Base-by-base conservation (phyloP, 2,797 vertebrate genomes). In the Macroramphosus scolopax region DNA sequence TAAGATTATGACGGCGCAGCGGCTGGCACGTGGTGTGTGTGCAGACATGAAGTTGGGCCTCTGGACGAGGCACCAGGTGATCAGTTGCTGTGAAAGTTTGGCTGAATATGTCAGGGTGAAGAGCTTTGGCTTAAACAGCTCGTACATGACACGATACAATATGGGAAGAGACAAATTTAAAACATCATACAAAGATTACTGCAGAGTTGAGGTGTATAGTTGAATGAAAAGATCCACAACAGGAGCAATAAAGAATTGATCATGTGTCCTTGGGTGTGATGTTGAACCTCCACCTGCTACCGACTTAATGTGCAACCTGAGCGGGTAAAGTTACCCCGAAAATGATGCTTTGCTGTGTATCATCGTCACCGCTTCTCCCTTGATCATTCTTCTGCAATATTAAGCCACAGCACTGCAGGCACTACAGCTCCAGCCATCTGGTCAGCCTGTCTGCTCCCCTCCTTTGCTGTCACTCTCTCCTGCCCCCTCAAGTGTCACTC, bases 391-490 rank as follows among this genome's bases (percentile, higher is more conserved):
- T 62, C 68, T 57, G 55, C 73, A 68, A 67, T 73, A 63, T 75
- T 77, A 73, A 68, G 71, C 80, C 63, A 52, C 72, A 65, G 71
- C 56, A 72, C 77, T 77, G 68, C 70, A 78, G 73, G 75, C 75
- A 38, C 61, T 74, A 45, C 70, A 81, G 63, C 77, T 86, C 65
- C 42, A 71, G 85, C 87, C 88, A 89, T 89, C 88, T 90, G 87
- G 83, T 84, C 81, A 57, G 64, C 74, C 80, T 84, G 83, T 79
- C 81, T 86, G 75, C 73, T 85, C 63, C 51, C 69, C 75, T 77
- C 56, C 72, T 82, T 69, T 59, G 49, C 80, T 81, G 78, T 83
- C 82, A 78, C 62, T 85, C 77, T 75, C 75, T 83, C 75, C 77
- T 77, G 74, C 78, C 80, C 78, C 80, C 73, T 82, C 80, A 87